These are phyloP conservation scores for Scyliorhinus canicula DNA, from an alignment of 2,797 vertebrate genomes.

Conservation along the genomic window DNA sequence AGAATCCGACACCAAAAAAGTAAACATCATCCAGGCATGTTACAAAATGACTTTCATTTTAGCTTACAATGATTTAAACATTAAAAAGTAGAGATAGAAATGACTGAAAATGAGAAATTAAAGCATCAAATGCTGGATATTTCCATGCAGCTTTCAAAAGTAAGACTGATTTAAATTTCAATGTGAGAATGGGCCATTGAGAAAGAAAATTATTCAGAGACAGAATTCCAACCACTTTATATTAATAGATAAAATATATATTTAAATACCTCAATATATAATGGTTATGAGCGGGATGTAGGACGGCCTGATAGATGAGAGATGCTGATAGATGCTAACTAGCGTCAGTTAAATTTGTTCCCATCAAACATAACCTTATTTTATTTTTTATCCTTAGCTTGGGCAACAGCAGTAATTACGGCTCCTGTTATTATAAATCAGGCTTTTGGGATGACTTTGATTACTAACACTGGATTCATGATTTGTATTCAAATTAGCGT, in stretches of 20 bases:
- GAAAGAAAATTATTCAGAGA: constrained; percentile 5
- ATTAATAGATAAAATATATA: constrained; percentile 1
- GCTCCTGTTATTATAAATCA: constrained; percentile 8
- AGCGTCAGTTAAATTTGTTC: background rate
- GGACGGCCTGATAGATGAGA: background rate
- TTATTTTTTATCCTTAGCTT: background rate
- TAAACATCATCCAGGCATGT: background rate
- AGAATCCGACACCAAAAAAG: background rate
- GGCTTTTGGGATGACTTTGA: constrained; percentile 21
- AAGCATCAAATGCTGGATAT: background rate
- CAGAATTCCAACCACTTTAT: background rate
- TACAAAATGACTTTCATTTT: background rate
- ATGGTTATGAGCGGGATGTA: background rate
- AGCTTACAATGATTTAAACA: background rate
- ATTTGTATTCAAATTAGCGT: constrained; percentile 14
- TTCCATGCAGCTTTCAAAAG: background rate
- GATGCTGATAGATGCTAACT: background rate
- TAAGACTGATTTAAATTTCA: constrained; percentile 26
- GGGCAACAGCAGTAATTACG: background rate
- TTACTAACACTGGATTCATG: background rate
- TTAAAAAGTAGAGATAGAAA: constrained; percentile 3
- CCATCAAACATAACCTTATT: constrained; percentile 14
- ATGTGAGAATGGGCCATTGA: background rate
- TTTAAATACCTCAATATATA: background rate
- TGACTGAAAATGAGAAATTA: background rate